Percentiles rank a stretch among this genome's conserved stretches.
phyloP scores from a whole-genome alignment of 92 coral and sea anemone species.

The Ricordea florida region DNA sequence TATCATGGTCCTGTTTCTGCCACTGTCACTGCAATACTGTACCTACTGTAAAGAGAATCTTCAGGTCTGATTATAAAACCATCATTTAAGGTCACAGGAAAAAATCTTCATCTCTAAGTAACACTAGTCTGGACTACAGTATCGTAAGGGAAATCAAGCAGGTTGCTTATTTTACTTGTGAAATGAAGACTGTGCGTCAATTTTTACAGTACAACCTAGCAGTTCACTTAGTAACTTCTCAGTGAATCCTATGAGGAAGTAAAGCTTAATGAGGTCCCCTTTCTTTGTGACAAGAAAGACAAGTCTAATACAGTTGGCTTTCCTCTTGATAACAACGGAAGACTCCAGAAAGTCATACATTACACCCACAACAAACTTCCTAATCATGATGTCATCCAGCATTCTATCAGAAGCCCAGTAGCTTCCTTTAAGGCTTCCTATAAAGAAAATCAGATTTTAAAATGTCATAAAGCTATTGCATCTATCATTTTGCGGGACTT shows the following conservation, averaged over 20 bases:
- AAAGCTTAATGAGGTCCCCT: slow-evolving; percentile 71
- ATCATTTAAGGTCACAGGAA: no score
- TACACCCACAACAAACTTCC: slow-evolving; percentile 95
- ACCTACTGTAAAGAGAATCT: no score
- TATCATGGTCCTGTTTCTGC: no score
- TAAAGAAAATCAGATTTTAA: background rate
- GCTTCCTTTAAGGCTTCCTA: slow-evolving; percentile 92
- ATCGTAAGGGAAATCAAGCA: no score
- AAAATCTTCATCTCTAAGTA: no score
- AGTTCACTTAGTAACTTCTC: slow-evolving; percentile 83
- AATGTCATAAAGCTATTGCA: background rate
- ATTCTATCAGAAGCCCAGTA: slow-evolving; percentile 92
- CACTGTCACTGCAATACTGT: no score
- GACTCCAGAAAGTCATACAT: slow-evolving; percentile 84
- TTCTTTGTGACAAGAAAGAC: slow-evolving; percentile 72
- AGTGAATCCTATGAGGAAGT: slow-evolving; percentile 88
- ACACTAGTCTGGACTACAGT: no score
- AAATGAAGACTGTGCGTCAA: slow-evolving; percentile 78
- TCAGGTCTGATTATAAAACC: no score
- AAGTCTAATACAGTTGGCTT: slow-evolving; percentile 82
- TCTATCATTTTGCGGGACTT: background rate
- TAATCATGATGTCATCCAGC: slow-evolving; percentile 92
- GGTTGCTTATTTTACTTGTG: background rate
- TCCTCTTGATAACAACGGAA: slow-evolving; percentile 89
- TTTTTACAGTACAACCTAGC: slow-evolving; percentile 84